Evolutionary conservation across 2,113 vertebrate species (phyloP).

Genomic region (Cnemophilus loriae): DNA sequence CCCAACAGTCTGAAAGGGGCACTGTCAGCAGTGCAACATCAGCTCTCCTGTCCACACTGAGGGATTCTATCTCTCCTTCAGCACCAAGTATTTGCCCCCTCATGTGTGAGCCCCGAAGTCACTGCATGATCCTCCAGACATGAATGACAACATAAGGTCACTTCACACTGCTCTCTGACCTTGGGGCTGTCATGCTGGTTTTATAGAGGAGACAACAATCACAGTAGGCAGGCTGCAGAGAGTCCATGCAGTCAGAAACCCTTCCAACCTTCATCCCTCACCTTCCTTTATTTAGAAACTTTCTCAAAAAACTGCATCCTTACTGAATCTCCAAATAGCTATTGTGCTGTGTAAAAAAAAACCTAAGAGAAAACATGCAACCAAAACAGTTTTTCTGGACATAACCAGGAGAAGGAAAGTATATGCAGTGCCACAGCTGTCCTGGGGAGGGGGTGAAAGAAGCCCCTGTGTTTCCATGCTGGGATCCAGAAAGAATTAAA

Average conservation of each 20-base stretch:
- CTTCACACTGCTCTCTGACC: neutral
- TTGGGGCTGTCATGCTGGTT: neutral
- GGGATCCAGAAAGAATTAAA: neutral
- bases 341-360: neutral
- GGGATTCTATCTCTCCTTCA: neutral
- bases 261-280: neutral
- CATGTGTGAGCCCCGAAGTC: neutral
- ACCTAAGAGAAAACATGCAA: neutral
- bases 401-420: neutral
- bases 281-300: neutral
- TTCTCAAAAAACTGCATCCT: neutral
- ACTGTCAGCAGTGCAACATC: neutral
- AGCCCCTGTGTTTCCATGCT: accelerated
- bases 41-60: neutral
- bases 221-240: neutral
- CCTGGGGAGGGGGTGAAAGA: too few species aligned
- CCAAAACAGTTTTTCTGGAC: neutral
- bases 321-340: neutral
- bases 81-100: neutral
- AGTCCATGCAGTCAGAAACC: neutral
- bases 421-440: neutral
- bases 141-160: neutral
- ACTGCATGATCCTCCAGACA: neutral
- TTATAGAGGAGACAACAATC: neutral
- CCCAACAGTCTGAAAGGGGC: neutral